Conservation (phyloP, 1,140 invertebrate genomes). For the Stegodyphus mimosarum region DNA sequence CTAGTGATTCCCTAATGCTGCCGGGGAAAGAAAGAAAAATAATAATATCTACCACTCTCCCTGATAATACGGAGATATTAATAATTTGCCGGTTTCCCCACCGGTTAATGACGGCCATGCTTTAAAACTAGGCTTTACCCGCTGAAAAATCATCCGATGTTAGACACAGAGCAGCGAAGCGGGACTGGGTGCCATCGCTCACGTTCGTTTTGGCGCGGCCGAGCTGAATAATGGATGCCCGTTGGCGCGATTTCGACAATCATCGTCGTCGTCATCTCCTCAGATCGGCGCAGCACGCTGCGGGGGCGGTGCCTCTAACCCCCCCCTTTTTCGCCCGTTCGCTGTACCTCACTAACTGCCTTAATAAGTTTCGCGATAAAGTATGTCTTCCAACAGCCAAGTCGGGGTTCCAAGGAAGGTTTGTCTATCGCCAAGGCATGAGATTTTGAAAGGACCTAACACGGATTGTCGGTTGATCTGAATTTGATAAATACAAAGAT, state of each 20-base stretch:
- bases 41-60: slow-evolving; percentile 12
- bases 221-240: background rate
- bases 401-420: too few relatives aligned
- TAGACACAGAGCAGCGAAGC: slow-evolving; percentile 34
- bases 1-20: too few relatives aligned
- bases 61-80: slow-evolving; percentile 47
- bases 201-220: slow-evolving; percentile 19
- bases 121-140: slow-evolving; percentile 7
- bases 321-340: background rate
- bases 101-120: slow-evolving; percentile 31
- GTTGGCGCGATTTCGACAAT: slow-evolving; percentile 56
- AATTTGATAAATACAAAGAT: too few relatives aligned
- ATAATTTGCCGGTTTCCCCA: slow-evolving; percentile 29
- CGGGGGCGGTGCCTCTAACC: background rate
- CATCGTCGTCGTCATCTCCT: slow-evolving; percentile 34
- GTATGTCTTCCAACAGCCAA: background rate
- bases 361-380: slow-evolving; percentile 58
- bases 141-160: slow-evolving; percentile 47
- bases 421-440: too few relatives aligned
- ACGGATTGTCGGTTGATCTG: too few relatives aligned
- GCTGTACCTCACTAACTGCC: slow-evolving; percentile 42
- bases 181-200: slow-evolving; percentile 17
- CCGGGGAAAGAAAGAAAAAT: too few relatives aligned
- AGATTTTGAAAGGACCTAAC: too few relatives aligned
- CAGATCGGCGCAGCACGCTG: slow-evolving; percentile 1